Evolutionary conservation across 2,888 invertebrate species (phyloP).

Genomic region (Luperina testacea): DNA sequence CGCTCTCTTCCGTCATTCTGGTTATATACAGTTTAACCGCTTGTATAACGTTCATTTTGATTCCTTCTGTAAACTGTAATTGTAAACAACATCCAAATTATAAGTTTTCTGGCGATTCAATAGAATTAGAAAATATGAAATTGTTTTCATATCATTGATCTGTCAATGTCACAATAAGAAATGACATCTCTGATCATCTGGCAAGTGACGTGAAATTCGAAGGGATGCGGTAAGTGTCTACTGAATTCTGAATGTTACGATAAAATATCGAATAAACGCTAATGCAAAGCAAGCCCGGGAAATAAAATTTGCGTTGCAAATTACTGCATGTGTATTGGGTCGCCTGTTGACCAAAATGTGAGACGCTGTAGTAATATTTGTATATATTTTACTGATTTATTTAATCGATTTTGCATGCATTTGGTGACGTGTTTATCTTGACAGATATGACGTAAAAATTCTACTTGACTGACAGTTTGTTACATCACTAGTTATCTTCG

Average conservation of each 20-base stretch:
- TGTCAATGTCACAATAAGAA: constrained; percentile 30
- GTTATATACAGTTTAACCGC: constrained; percentile 98
- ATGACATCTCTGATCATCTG: constrained; percentile 12
- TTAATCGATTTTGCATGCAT: neutral
- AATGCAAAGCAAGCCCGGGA: neutral
- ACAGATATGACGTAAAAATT: constrained; percentile 31
- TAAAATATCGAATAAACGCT: neutral
- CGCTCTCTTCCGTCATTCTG: constrained; percentile 99
- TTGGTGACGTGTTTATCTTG: constrained; percentile 42
- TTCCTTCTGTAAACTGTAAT: neutral
- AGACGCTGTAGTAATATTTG: too few relatives aligned
- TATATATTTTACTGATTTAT: neutral
- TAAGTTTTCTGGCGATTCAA: neutral
- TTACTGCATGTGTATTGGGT: neutral
- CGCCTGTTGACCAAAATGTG: neutral
- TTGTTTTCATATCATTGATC: constrained; percentile 32
- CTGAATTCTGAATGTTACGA: neutral
- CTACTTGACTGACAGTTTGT: constrained; percentile 41
- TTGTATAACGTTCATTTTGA: constrained; percentile 96
- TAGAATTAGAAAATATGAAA: constrained; percentile 7
- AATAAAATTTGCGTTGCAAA: neutral
- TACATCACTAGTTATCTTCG: constrained; percentile 71
- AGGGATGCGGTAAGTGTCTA: constrained; percentile 14
- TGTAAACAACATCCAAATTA: neutral
- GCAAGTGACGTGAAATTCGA: constrained; percentile 5